phyloP scores from a whole-genome alignment of 1,140 invertebrate species.

The Cyphomyrmex costatus region DNA sequence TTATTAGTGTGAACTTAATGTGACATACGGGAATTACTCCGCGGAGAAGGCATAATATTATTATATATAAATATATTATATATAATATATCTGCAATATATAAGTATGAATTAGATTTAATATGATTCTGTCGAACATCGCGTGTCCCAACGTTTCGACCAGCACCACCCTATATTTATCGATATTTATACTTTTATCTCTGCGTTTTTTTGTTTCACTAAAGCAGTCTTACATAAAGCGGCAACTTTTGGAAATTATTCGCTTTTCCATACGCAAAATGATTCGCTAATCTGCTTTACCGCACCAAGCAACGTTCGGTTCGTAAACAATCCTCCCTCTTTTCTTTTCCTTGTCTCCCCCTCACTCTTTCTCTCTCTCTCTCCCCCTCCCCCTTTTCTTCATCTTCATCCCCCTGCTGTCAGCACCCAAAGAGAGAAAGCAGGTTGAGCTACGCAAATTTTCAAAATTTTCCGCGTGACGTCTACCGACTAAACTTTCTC shows the following conservation, averaged over 20 bases:
- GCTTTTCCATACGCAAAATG: constrained; percentile 25
- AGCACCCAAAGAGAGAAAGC: constrained; percentile 58
- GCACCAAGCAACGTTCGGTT: not conserved
- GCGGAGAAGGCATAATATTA: constrained; percentile 1
- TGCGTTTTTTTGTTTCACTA: constrained; percentile 73
- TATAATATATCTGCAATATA: not conserved
- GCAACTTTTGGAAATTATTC: constrained; percentile 76
- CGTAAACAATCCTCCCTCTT: constrained; percentile 12
- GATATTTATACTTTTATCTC: constrained; percentile 69
- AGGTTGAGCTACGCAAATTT: constrained; percentile 71
- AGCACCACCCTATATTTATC: constrained; percentile 77
- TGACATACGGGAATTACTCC: not conserved
- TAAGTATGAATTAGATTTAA: not conserved
- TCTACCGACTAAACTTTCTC: constrained; percentile 47
- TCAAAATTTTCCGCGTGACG: constrained; percentile 69
- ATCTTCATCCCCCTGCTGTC: constrained; percentile 21
- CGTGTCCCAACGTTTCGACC: constrained; percentile 66
- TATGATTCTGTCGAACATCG: not conserved
- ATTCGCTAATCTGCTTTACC: constrained; percentile 28
- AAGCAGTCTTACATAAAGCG: constrained; percentile 82
- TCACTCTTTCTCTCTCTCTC: not conserved
- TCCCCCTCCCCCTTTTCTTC: constrained; percentile 1
- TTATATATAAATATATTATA: constrained; percentile 21
- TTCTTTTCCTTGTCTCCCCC: not conserved
- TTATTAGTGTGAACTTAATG: not conserved